Conservation (phyloP, 1,140 invertebrate genomes). For the Luehdorfia chinensis region DNA sequence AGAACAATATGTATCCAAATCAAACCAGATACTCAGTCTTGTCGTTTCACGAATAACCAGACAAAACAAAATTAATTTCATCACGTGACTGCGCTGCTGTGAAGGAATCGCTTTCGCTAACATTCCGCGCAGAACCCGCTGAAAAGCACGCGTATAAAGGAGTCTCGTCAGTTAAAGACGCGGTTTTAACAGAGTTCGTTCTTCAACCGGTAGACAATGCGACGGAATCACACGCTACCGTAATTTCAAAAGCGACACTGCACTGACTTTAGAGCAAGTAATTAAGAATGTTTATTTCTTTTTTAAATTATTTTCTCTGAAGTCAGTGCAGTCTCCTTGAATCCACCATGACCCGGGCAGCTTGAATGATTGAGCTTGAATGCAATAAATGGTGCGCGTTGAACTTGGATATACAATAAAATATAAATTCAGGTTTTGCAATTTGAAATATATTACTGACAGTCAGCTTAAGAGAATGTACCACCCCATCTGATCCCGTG, state of each 20-base stretch:
- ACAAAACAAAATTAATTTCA: constrained; percentile 5
- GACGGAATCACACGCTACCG: background rate
- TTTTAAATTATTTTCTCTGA: too few relatives aligned
- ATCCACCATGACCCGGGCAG: too few relatives aligned
- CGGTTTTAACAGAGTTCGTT: background rate
- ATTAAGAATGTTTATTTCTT: too few relatives aligned
- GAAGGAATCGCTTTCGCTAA: background rate
- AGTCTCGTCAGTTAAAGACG: background rate
- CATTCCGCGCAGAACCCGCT: background rate
- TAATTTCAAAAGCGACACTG: background rate
- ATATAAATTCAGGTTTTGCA: too few relatives aligned
- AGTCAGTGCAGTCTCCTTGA: too few relatives aligned
- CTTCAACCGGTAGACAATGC: background rate
- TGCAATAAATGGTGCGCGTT: too few relatives aligned
- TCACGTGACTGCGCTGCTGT: background rate
- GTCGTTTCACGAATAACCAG: background rate
- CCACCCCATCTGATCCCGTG: too few relatives aligned
- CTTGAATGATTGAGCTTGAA: too few relatives aligned
- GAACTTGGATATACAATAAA: too few relatives aligned
- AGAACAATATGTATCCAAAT: background rate
- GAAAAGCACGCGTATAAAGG: background rate
- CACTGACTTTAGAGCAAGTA: too few relatives aligned
- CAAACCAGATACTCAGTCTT: background rate
- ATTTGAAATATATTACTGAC: too few relatives aligned
- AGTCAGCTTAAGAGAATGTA: too few relatives aligned